Conservation (phyloP, 2,113 vertebrate genomes). For the Pagrus major region DNA sequence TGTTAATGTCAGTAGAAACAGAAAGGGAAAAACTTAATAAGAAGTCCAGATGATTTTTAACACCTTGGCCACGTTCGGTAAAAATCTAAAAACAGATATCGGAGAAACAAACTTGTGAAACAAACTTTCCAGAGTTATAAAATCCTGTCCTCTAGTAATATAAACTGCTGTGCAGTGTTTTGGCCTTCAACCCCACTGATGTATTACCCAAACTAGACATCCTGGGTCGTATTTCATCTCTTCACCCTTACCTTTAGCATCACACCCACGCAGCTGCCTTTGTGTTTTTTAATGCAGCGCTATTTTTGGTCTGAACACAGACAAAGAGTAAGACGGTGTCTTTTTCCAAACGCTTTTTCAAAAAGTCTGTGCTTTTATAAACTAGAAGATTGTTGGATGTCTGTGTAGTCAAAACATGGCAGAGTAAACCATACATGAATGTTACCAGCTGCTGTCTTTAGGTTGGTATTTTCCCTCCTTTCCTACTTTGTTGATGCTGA, state of each 20-base stretch:
- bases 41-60: no score
- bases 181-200: neutral
- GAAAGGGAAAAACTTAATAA: no score
- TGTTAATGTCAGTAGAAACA: no score
- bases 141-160: neutral
- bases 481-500: conserved; percentile 9
- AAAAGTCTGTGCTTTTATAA: neutral
- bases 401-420: neutral
- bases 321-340: neutral
- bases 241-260: neutral
- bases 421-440: neutral
- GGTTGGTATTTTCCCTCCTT: conserved; percentile 8
- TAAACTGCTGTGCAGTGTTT: neutral
- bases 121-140: neutral
- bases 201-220: neutral
- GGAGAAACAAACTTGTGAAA: no score
- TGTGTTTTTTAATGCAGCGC: neutral
- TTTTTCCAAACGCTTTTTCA: neutral
- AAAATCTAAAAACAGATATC: no score
- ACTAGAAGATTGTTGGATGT: neutral
- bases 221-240: neutral
- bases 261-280: neutral
- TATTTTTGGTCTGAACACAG: neutral
- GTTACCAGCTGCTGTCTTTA: neutral
- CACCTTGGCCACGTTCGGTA: no score